Percentiles rank a stretch among this genome's conserved stretches.
Evolutionary conservation across 1,140 invertebrate species (phyloP).

Genomic region (Aradophagus sp.): DNA sequence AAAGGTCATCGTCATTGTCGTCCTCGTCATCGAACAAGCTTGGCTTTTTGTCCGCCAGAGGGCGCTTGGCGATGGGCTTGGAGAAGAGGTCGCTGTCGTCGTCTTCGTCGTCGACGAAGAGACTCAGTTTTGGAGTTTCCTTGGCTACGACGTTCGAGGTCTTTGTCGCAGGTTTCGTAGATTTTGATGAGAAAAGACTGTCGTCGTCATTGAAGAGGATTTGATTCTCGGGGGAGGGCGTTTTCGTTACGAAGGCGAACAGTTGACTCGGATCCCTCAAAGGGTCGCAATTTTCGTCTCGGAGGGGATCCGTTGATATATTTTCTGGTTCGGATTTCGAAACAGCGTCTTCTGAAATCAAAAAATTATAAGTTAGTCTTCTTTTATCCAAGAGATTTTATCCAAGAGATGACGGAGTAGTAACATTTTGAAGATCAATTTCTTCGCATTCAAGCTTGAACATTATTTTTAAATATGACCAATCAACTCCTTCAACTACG

Average conservation of each 20-base stretch:
- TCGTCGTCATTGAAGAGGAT: conserved; percentile 65
- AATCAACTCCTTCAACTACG: too few species aligned
- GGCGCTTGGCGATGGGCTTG: conserved; percentile 61
- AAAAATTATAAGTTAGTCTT: too few species aligned
- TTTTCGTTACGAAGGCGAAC: conserved; percentile 72
- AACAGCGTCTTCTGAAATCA: not conserved
- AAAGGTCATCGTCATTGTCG: conserved; percentile 63
- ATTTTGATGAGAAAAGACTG: conserved; percentile 63
- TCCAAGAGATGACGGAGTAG: too few species aligned
- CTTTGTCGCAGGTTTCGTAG: conserved; percentile 18
- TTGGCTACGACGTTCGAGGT: not conserved
- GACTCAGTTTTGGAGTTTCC: not conserved
- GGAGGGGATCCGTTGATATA: conserved; percentile 64
- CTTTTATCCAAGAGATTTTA: too few species aligned
- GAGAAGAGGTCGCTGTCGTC: conserved; percentile 67
- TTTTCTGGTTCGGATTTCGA: conserved; percentile 8
- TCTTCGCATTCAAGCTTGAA: too few species aligned
- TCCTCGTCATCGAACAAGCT: conserved; percentile 64
- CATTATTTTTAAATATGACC: too few species aligned
- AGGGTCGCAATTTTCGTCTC: conserved; percentile 65
- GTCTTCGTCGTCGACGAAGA: conserved; percentile 62
- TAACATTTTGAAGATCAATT: too few species aligned
- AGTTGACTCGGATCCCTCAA: conserved; percentile 70
- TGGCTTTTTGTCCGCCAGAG: conserved; percentile 58
- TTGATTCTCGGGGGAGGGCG: conserved; percentile 69